phyloP scores from a whole-genome alignment of 2,797 vertebrate species.

The Pseudopleuronectes americanus region DNA sequence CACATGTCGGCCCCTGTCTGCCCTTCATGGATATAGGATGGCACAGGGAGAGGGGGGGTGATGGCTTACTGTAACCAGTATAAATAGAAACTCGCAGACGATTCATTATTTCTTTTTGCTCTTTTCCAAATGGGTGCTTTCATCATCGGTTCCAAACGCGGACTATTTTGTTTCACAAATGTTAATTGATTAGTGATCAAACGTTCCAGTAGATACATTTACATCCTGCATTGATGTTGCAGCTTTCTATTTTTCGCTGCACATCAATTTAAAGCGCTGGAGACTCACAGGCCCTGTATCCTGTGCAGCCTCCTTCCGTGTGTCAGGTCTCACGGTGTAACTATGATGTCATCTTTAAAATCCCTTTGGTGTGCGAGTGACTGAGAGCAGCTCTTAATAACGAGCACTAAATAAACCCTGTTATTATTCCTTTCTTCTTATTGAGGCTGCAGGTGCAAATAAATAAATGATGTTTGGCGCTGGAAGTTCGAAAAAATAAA shows the following conservation, averaged over 20 bases:
- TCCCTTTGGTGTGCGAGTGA: constrained; percentile 59
- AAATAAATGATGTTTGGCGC: constrained; percentile 61
- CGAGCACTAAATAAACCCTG: constrained; percentile 57
- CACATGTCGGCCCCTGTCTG: constrained; percentile 50
- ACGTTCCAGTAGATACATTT: constrained; percentile 74
- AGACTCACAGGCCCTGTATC: constrained; percentile 61
- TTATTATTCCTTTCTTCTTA: constrained; percentile 37
- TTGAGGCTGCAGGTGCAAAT: constrained; percentile 29
- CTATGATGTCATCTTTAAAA: constrained; percentile 68
- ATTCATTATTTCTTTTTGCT: constrained; percentile 70
- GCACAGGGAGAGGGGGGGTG: constrained; percentile 19
- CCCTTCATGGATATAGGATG: constrained; percentile 44
- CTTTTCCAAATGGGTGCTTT: constrained; percentile 54
- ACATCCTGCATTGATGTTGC: constrained; percentile 78
- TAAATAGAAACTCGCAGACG: constrained; percentile 67
- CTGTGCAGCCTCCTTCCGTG: constrained; percentile 27
- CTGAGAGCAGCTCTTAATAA: constrained; percentile 61
- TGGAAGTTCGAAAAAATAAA: constrained; percentile 54
- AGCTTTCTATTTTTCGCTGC: constrained; percentile 73
- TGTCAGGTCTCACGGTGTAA: constrained; percentile 56
- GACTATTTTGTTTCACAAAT: constrained; percentile 80
- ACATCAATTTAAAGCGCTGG: constrained; percentile 61
- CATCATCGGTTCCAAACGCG: constrained; percentile 8
- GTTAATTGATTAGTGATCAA: constrained; percentile 83
- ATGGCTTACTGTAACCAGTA: constrained; percentile 67